These are phyloP conservation scores for Acrossocheilus fasciatus DNA, from an alignment of 2,797 vertebrate species.

Conservation along the genomic window DNA sequence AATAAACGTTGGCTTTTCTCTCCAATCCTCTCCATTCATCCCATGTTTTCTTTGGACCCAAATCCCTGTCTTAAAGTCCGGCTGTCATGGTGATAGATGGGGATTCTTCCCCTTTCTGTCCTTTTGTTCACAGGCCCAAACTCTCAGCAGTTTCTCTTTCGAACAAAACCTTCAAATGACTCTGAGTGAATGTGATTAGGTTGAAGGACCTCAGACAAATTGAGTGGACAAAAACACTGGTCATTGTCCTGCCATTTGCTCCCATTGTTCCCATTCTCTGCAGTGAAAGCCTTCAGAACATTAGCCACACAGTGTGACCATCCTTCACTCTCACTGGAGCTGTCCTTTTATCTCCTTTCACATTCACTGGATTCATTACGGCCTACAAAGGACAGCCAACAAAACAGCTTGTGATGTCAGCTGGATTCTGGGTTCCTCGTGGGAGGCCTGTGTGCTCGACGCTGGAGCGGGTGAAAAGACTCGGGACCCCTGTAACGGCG, in stretches of 20 bases:
- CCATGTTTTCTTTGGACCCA: conserved; percentile 46
- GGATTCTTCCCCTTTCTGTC: conserved; percentile 48
- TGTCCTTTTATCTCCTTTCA: conserved; percentile 78
- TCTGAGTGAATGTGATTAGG: conserved; percentile 68
- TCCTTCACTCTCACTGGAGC: conserved; percentile 61
- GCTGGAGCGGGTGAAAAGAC: conserved; percentile 9
- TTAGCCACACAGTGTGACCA: conserved; percentile 76
- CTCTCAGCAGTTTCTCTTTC: conserved; percentile 69
- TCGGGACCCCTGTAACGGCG: conserved; percentile 24
- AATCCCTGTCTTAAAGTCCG: conserved; percentile 52
- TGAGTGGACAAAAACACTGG: conserved; percentile 76
- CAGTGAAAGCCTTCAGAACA: conserved; percentile 76
- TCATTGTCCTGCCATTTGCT: conserved; percentile 70
- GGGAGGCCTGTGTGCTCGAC: conserved; percentile 71
- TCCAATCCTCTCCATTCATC: conserved; percentile 35
- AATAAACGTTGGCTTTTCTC: conserved; percentile 47
- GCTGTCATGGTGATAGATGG: conserved; percentile 60
- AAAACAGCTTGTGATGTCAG: conserved; percentile 84
- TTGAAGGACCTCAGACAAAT: conserved; percentile 78
- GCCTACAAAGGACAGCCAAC: conserved; percentile 83
- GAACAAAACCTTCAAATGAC: conserved; percentile 66
- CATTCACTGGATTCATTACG: conserved; percentile 83
- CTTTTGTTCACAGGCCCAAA: conserved; percentile 51
- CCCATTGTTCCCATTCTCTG: conserved; percentile 72
- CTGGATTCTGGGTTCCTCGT: conserved; percentile 79